Percentiles rank a stretch among this genome's conserved stretches.
phyloP scores from a whole-genome alignment of 35 echinoderm and acorn worm genomes.

The Hemicentrotus pulcherrimus region DNA sequence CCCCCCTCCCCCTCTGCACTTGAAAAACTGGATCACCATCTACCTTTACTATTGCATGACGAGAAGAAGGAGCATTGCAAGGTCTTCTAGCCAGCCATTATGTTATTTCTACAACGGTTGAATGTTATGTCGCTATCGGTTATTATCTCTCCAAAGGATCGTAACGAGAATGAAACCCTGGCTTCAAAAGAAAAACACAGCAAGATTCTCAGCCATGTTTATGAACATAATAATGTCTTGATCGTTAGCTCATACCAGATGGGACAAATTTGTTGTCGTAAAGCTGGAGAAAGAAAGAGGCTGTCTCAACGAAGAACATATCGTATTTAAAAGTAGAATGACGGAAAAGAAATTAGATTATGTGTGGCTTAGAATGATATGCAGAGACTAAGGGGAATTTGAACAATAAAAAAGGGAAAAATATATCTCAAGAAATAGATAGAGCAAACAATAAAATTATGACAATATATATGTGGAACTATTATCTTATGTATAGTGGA shows the following conservation, averaged over 20 bases:
- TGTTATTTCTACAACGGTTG: background rate
- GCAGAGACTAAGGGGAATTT: too few relatives aligned
- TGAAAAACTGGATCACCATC: too few relatives aligned
- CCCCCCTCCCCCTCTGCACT: too few relatives aligned
- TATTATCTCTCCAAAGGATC: background rate
- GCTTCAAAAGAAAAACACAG: background rate
- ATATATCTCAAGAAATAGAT: too few relatives aligned
- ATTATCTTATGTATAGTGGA: too few relatives aligned
- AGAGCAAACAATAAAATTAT: too few relatives aligned
- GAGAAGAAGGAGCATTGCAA: background rate
- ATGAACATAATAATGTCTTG: background rate
- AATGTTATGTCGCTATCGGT: background rate
- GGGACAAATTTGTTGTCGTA: background rate
- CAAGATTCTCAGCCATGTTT: background rate
- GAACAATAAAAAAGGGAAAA: too few relatives aligned
- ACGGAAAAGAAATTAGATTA: background rate
- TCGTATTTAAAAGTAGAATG: background rate
- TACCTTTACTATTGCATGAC: too few relatives aligned
- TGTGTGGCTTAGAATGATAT: too few relatives aligned
- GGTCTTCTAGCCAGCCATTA: background rate
- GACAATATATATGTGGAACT: too few relatives aligned
- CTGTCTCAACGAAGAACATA: background rate
- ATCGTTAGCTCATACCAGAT: background rate
- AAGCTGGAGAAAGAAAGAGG: background rate
- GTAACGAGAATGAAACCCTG: background rate